These are phyloP conservation scores for Echiichthys vipera DNA, from an alignment of 2,797 vertebrate genomes.

Conservation along the genomic window DNA sequence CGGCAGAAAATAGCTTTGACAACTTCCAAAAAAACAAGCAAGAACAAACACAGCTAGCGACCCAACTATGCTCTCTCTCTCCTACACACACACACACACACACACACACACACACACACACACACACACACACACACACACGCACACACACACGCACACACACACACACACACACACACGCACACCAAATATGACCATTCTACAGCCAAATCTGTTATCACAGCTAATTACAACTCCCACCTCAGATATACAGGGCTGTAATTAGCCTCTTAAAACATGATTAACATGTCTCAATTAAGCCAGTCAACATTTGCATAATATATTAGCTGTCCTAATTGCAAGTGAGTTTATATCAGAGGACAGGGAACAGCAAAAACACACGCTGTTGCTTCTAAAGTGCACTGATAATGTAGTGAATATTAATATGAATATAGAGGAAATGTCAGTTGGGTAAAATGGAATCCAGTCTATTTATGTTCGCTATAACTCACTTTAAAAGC, in stretches of 20 bases:
- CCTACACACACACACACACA: no score
- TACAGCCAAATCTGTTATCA: conserved; percentile 91
- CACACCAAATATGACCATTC: conserved; percentile 77
- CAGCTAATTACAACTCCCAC: conserved; percentile 96
- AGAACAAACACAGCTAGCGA: conserved; percentile 21
- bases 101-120: conserved; percentile 61
- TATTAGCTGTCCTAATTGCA: conserved; percentile 94
- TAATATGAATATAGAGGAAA: conserved; percentile 55
- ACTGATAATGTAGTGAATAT: conserved; percentile 40
- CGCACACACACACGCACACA: neutral
- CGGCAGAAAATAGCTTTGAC: neutral
- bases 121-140: neutral
- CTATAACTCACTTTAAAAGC: conserved; percentile 62
- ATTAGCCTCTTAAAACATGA: conserved; percentile 99
- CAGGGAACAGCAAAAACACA: conserved; percentile 81
- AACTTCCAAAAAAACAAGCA: neutral
- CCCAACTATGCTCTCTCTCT: neutral
- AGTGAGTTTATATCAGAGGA: conserved; percentile 91
- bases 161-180: conserved; percentile 45
- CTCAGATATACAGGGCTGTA: conserved; percentile 98
- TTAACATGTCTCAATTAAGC: conserved; percentile 95
- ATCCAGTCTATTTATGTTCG: conserved; percentile 56
- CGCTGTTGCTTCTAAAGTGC: conserved; percentile 59
- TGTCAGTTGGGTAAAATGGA: conserved; percentile 48
- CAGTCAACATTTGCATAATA: conserved; percentile 99